These are phyloP conservation scores for Eurosta solidaginis DNA, from an alignment of 1,140 invertebrate genomes.

Conservation along the genomic window DNA sequence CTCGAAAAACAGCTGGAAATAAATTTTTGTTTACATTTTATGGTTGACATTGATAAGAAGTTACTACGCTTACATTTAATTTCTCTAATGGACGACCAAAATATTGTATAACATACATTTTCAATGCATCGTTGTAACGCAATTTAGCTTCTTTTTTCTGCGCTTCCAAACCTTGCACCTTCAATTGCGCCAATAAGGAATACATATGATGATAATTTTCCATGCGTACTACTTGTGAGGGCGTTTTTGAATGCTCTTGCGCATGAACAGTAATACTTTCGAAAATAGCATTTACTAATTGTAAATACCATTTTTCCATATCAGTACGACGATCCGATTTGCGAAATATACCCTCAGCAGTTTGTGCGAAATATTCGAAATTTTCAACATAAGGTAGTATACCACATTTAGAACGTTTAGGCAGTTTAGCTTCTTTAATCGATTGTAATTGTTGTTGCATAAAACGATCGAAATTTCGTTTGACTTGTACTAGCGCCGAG, in stretches of 20 bases:
- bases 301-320: constrained; percentile 93
- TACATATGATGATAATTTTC: constrained; percentile 97
- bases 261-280: constrained; percentile 81
- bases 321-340: constrained; percentile 89
- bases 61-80: constrained; percentile 74
- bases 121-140: constrained; percentile 88
- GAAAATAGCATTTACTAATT: constrained; percentile 85
- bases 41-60: not conserved
- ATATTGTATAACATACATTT: constrained; percentile 90
- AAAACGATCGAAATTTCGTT: constrained; percentile 91
- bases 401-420: constrained; percentile 83
- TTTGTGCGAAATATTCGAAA: constrained; percentile 89
- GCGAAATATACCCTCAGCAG: constrained; percentile 85
- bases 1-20: constrained; percentile 88
- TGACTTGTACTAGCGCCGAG: constrained; percentile 87
- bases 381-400: constrained; percentile 90
- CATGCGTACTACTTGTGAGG: constrained; percentile 92
- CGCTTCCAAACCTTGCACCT: constrained; percentile 86
- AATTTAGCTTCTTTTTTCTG: constrained; percentile 90
- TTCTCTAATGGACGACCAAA: constrained; percentile 96
- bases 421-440: constrained; percentile 77
- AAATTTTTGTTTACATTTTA: not conserved
- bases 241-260: constrained; percentile 89
- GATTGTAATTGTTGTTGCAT: constrained; percentile 86
- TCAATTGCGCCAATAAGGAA: constrained; percentile 84